Conservation (phyloP, 1,140 invertebrate genomes). For the Lasaia peninsularis region DNA sequence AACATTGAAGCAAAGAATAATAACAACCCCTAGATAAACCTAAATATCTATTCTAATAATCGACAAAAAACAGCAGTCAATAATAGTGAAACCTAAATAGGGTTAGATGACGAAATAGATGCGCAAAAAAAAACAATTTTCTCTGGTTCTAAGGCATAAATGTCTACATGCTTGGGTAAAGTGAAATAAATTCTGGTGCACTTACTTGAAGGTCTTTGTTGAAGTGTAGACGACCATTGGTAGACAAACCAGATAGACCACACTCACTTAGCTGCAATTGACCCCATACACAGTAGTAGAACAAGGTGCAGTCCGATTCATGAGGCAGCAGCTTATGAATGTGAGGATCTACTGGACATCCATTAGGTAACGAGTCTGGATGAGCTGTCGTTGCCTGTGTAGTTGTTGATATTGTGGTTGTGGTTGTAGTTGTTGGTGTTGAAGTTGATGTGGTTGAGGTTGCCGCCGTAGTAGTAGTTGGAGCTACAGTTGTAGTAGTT, state of each 20-base stretch:
- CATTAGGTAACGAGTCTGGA: constrained; percentile 31
- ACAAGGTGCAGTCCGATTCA: constrained; percentile 74
- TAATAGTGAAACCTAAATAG: no score
- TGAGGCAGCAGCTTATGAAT: constrained; percentile 66
- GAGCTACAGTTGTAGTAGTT: constrained; percentile 18
- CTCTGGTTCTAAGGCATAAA: no score
- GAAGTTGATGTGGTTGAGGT: constrained; percentile 19
- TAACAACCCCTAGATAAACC: no score
- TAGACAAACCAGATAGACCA: constrained; percentile 58
- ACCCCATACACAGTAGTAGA: constrained; percentile 78
- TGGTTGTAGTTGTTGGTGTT: neutral
- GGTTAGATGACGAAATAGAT: no score
- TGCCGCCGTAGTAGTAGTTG: constrained; percentile 15
- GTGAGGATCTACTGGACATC: constrained; percentile 40
- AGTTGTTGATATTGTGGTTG: constrained; percentile 11
- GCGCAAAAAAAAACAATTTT: no score
- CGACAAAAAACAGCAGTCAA: no score
- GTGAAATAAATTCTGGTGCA: neutral
- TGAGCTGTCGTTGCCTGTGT: constrained; percentile 11
- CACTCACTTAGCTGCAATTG: constrained; percentile 51
- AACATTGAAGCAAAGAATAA: no score
- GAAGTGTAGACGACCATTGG: constrained; percentile 71
- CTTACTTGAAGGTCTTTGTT: constrained; percentile 67
- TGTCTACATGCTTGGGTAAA: no score
- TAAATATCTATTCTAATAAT: no score